phyloP scores from a whole-genome alignment of 2,797 vertebrate species.

The Etheostoma perlongum region DNA sequence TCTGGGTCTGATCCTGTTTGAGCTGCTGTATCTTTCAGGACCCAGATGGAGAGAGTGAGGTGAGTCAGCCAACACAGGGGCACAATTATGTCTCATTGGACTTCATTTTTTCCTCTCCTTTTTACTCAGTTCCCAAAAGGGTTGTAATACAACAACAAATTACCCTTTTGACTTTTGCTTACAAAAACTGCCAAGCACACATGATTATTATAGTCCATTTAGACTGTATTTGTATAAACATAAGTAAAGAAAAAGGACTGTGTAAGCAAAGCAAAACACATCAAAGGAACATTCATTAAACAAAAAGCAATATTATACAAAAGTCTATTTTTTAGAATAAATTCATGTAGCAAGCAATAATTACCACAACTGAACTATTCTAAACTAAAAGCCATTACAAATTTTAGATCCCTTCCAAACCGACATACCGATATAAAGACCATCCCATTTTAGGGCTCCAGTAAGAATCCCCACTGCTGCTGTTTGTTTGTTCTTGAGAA shows the following conservation, averaged over 20 bases:
- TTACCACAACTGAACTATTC: neutral
- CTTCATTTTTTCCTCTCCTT: neutral
- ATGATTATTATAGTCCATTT: neutral
- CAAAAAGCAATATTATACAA: neutral
- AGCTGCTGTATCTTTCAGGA: conserved; percentile 95
- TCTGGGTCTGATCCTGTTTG: conserved; percentile 97
- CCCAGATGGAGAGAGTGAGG: conserved; percentile 98
- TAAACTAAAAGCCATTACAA: neutral
- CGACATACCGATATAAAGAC: neutral
- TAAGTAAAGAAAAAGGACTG: neutral
- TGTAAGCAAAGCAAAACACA: neutral
- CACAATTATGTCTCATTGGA: neutral
- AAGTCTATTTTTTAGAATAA: neutral
- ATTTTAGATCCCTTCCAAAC: neutral
- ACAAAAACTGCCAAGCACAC: neutral
- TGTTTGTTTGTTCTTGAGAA: neutral
- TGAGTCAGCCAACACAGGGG: conserved; percentile 73
- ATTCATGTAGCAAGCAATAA: neutral
- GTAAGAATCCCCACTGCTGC: neutral
- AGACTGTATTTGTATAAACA: too few relatives aligned
- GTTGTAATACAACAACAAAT: neutral
- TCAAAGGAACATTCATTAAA: conserved; percentile 17
- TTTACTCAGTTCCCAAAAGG: neutral
- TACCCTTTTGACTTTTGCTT: neutral
- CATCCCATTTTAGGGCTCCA: conserved; percentile 5